A percentile compares a stretch with the other conserved stretches of the same genome.
phyloP scores from a whole-genome alignment of 1,140 invertebrate genomes.

The Copidosoma floridanum region DNA sequence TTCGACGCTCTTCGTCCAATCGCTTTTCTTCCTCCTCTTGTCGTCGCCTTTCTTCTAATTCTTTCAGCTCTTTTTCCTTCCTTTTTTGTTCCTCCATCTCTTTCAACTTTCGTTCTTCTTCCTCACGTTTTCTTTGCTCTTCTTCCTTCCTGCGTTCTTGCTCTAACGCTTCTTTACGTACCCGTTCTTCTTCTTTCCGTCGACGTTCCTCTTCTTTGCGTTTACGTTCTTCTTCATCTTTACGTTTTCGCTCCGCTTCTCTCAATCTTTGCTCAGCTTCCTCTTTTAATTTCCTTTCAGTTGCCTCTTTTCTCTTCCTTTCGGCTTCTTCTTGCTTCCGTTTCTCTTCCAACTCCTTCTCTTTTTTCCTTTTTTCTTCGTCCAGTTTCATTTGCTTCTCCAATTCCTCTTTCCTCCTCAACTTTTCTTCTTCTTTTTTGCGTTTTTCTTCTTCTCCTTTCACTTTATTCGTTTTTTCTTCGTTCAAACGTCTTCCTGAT shows the following conservation, averaged over 20 bases:
- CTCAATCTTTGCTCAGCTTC: conserved; percentile 27
- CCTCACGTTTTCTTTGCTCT: not conserved
- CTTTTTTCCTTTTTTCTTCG: conserved; percentile 5
- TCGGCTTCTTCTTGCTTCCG: conserved; percentile 21
- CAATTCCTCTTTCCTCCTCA: conserved; percentile 16
- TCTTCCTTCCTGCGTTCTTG: too few species aligned
- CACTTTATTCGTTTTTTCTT: too few species aligned
- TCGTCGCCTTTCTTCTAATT: conserved; percentile 7
- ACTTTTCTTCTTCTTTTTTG: conserved; percentile 19
- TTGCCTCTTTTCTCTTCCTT: conserved; percentile 25
- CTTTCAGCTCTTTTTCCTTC: conserved; percentile 3
- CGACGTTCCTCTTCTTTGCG: conserved; percentile 20
- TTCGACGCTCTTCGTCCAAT: conserved; percentile 8
- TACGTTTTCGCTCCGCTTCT: conserved; percentile 16
- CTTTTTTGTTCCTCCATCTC: conserved; percentile 4
- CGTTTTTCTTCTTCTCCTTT: conserved; percentile 1
- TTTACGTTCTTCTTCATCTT: conserved; percentile 25
- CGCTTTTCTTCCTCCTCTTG: conserved; percentile 17
- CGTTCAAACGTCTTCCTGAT: not conserved
- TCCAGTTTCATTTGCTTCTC: conserved; percentile 15
- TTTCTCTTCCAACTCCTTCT: conserved; percentile 20
- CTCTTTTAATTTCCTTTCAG: conserved; percentile 26
- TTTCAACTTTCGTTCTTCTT: conserved; percentile 9
- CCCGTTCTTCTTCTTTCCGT: conserved; percentile 23
- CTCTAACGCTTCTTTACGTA: not conserved